A percentile compares a stretch with the other conserved stretches of the same genome.
Conservation (phyloP, 2,113 vertebrate species). For the Sander lucioperca region DNA sequence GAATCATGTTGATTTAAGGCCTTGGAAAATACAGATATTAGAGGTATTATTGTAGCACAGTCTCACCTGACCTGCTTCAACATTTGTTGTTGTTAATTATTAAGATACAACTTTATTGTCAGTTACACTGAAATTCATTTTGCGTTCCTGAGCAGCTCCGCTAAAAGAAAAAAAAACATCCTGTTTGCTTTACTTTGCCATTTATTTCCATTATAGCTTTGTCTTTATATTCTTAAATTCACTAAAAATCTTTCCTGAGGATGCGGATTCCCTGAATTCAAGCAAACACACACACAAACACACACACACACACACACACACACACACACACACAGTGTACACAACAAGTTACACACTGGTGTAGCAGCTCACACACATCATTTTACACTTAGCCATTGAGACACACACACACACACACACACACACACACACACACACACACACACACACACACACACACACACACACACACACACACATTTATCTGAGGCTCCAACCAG, state of each 20-base stretch:
- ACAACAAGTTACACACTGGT: constrained; percentile 14
- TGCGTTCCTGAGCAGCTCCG: too few species aligned
- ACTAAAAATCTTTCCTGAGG: background rate
- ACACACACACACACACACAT: constrained; percentile 79
- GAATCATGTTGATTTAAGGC: background rate
- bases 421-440: constrained; percentile 78
- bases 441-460: constrained; percentile 71
- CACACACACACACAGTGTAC: constrained; percentile 3
- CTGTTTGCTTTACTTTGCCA: background rate
- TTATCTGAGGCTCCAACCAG: constrained; percentile 94
- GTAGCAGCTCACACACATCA: constrained; percentile 48
- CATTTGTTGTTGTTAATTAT: background rate
- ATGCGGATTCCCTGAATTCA: background rate
- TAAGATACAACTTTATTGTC: background rate
- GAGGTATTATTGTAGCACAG: background rate
- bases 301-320: constrained; percentile 21
- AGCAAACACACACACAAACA: constrained; percentile 7
- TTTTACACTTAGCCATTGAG: constrained; percentile 60
- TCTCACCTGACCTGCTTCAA: background rate
- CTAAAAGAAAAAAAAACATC: background rate
- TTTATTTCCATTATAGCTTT: background rate
- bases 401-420: constrained; percentile 74
- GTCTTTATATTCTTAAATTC: constrained; percentile 10
- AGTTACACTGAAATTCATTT: too few species aligned
- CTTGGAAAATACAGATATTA: background rate